Evolutionary conservation across 2,113 vertebrate species (phyloP), one percentile per base, ranked within the genome.

Genomic region (Zeus faber): DNA sequence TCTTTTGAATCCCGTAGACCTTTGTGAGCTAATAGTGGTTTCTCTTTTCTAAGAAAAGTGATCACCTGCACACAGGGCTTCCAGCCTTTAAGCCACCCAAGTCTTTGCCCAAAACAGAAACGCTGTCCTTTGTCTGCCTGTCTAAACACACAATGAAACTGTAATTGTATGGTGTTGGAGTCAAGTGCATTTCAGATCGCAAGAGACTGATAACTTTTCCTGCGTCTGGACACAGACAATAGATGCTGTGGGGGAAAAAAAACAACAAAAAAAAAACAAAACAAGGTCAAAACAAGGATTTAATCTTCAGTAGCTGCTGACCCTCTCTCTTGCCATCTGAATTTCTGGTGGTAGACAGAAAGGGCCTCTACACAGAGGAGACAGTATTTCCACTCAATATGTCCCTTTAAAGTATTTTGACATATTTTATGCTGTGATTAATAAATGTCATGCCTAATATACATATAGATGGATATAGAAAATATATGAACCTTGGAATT

Each of bases 241-340:
- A 50, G 27, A 16, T 31, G 43, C 31, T 62, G 53, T 62, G 54
- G 10, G 24, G 17, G 33, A 46, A 37, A 31, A 23, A 13, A 27
- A 9, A 23, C 53, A 29, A n/a, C n/a, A n/a, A n/a, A n/a, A n/a
- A n/a, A n/a, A n/a, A n/a, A n/a, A n/a, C n/a, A n/a, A n/a, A n/a
- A n/a, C n/a, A n/a, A n/a, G 54, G 49, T 40, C 40, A 20, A 61
- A 61, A 69, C 56, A 65, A 52, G 56, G 49, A 49, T 45, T n/a
- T 45, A 17, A 63, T 45, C 59, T 11, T 37, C 49, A 49, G 39
- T 23, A 5, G 27, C 47, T 64, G 20, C 49, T 37, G 45, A 41
- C 50, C 25, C 49, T 17, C 2, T 52, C 5, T 11, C n/a, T 41
- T 41, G 39, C 17, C 39, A 41, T 5, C 23, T 41, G 14, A 6